These are phyloP conservation scores for Acanthococcus lagerstroemiae DNA, from an alignment of 2,888 invertebrate species.

Conservation along the genomic window DNA sequence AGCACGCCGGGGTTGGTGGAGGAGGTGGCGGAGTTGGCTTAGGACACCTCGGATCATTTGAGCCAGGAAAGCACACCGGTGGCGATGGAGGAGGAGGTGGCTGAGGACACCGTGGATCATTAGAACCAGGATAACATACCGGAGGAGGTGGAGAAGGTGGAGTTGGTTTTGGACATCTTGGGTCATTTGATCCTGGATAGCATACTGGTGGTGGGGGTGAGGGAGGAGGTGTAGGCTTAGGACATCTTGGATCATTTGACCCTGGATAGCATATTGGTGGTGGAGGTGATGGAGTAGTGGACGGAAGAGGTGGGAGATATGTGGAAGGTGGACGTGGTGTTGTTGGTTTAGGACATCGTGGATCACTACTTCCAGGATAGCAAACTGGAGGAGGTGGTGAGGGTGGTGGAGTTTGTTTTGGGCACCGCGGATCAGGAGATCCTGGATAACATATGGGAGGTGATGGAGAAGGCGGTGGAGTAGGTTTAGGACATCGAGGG, in stretches of 20 bases:
- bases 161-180: conserved; percentile 35
- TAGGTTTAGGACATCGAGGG: conserved; percentile 35
- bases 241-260: too few relatives aligned
- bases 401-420: conserved; percentile 33
- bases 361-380: conserved; percentile 40
- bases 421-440: conserved; percentile 39
- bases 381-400: conserved; percentile 38
- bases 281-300: conserved; percentile 37
- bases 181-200: conserved; percentile 40
- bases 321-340: conserved; percentile 35
- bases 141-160: conserved; percentile 35
- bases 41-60: conserved; percentile 40
- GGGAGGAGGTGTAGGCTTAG: too few relatives aligned
- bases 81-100: conserved; percentile 33
- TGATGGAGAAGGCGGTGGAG: conserved; percentile 20
- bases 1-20: conserved; percentile 39
- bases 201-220: conserved; percentile 39
- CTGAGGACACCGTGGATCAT: conserved; percentile 35
- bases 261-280: too few relatives aligned
- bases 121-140: conserved; percentile 41
- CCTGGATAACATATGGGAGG: conserved; percentile 40
- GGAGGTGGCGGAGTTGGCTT: conserved; percentile 40
- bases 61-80: conserved; percentile 40
- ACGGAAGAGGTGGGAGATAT: conserved; percentile 38
- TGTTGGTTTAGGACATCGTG: conserved; percentile 34